These are phyloP conservation scores for Trachemys scripta DNA, from an alignment of 2,113 vertebrate genomes.

Conservation along the genomic window DNA sequence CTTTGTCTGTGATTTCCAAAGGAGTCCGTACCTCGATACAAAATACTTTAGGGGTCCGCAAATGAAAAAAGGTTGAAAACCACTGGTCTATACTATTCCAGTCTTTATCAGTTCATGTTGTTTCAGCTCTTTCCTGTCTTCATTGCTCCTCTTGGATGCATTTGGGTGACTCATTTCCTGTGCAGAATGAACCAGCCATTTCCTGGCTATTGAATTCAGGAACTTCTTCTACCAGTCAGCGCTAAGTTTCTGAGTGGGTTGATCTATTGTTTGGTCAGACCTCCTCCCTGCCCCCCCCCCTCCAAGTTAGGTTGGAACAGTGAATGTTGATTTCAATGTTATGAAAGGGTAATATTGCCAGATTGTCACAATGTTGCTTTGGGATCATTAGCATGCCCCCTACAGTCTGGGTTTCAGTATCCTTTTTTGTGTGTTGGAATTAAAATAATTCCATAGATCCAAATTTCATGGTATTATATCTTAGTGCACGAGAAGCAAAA, in stretches of 20 bases:
- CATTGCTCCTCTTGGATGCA: background rate
- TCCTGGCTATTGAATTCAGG: conserved; percentile 48
- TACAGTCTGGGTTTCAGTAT: background rate
- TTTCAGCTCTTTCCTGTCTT: conserved; percentile 58
- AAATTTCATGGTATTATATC: background rate
- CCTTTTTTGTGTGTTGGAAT: background rate
- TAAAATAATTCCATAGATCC: background rate
- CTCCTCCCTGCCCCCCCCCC: background rate
- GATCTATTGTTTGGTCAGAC: background rate
- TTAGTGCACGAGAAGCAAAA: background rate
- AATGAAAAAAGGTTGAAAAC: background rate
- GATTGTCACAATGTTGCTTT: background rate
- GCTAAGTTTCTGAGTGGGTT: background rate
- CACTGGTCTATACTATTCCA: background rate
- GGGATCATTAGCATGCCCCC: fast-evolving
- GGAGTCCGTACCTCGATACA: background rate
- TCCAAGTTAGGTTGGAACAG: background rate
- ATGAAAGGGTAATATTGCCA: too few relatives aligned
- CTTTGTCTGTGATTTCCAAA: background rate
- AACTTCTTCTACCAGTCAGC: background rate
- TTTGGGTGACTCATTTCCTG: conserved; percentile 74
- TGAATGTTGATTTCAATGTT: background rate
- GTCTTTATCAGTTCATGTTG: conserved; percentile 5
- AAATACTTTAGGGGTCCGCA: background rate
- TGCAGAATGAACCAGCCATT: conserved; percentile 47